Percentiles rank a stretch among this genome's conserved stretches.
These are phyloP conservation scores for Plecotus auritus DNA, from an alignment of 2,113 vertebrate genomes.

Conservation along the genomic window DNA sequence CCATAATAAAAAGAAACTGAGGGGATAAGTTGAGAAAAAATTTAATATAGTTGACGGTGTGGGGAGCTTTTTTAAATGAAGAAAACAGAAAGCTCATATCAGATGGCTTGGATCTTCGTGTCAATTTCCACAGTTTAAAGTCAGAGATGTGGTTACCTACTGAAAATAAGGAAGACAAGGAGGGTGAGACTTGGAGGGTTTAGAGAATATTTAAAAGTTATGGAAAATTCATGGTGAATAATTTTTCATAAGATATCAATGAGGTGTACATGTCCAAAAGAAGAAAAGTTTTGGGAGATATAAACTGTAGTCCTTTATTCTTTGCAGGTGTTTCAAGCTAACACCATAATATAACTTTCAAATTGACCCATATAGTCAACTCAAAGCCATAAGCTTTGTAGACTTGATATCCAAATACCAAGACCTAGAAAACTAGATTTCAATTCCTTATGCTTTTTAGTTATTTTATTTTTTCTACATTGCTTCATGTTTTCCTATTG, in stretches of 20 bases:
- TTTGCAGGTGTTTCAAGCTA: not conserved
- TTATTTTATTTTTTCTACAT: not conserved
- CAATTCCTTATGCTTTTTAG: not conserved
- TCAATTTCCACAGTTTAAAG: not conserved
- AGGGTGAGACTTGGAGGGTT: not conserved
- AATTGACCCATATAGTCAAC: not conserved
- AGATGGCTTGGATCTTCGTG: not conserved
- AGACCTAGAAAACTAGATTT: not conserved
- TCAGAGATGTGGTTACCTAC: not conserved
- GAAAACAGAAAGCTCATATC: not conserved
- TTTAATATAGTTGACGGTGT: not conserved
- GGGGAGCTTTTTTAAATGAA: not conserved
- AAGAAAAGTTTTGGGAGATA: not conserved
- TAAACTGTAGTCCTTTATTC: not conserved
- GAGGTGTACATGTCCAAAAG: not conserved
- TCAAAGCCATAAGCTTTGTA: not conserved
- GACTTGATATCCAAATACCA: not conserved
- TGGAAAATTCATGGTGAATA: not conserved
- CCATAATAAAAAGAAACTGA: not conserved
- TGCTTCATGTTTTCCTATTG: not conserved
- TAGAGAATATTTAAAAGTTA: not conserved
- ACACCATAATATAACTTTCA: not conserved
- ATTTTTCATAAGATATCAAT: conserved; percentile 24
- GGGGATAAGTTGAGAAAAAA: not conserved
- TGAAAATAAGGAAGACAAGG: not conserved